These are phyloP conservation scores for Uria aalge DNA, from an alignment of 2,113 vertebrate genomes.

Conservation along the genomic window DNA sequence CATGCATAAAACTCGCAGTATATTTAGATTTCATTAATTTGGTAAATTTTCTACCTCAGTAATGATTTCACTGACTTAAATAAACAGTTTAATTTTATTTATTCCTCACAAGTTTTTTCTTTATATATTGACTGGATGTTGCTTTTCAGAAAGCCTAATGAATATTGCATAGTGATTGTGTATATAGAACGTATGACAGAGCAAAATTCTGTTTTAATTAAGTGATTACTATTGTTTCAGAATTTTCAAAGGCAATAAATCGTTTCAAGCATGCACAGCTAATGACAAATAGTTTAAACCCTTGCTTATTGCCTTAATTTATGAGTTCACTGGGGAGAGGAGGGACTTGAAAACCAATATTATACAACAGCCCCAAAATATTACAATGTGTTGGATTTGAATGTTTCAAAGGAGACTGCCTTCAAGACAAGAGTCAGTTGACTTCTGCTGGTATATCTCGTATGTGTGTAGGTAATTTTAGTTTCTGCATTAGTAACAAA, in stretches of 20 bases:
- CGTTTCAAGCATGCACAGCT: neutral
- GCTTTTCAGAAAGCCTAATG: neutral
- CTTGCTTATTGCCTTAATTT: neutral
- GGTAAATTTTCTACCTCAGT: neutral
- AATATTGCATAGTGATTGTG: neutral
- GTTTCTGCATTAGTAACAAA: neutral
- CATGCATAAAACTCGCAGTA: neutral
- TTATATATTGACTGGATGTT: neutral
- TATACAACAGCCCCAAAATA: neutral
- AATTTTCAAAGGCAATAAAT: neutral
- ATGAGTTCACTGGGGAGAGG: neutral
- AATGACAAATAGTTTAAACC: neutral
- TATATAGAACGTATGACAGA: neutral
- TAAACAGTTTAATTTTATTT: neutral
- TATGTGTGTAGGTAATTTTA: neutral
- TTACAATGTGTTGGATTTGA: neutral
- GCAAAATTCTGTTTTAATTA: neutral
- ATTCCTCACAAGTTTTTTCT: neutral
- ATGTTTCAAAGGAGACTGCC: neutral
- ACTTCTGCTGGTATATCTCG: neutral
- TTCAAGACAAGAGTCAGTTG: neutral
- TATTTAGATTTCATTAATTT: neutral
- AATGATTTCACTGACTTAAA: neutral
- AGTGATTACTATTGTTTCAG: neutral
- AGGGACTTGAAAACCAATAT: neutral